phyloP scores from a whole-genome alignment of 1,140 invertebrate species.

The Eupeodes corollae region DNA sequence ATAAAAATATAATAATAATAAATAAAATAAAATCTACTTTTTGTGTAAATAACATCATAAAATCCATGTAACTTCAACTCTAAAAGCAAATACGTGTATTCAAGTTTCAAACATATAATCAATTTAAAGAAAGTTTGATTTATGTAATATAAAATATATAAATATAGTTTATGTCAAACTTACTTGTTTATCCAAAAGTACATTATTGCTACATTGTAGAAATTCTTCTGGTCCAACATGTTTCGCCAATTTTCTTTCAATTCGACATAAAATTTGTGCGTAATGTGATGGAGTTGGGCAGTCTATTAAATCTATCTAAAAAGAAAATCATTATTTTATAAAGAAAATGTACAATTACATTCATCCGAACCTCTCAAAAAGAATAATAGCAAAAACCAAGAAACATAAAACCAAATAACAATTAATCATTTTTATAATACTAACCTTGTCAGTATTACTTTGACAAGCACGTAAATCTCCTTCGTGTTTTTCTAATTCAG shows the following conservation, averaged over 20 bases:
- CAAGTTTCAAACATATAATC: no score
- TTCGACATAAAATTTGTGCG: constrained; percentile 32
- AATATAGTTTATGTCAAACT: no score
- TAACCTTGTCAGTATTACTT: constrained; percentile 24
- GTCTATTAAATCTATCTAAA: constrained; percentile 11
- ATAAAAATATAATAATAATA: no score
- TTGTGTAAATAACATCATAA: no score
- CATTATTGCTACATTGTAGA: constrained; percentile 31
- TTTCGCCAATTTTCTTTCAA: constrained; percentile 34
- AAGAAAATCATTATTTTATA: background rate
- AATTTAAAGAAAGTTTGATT: no score
- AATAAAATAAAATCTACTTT: no score
- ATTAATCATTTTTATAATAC: background rate
- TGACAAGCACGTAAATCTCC: constrained; percentile 34
- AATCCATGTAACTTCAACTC: no score
- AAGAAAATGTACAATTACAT: no score
- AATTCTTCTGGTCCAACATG: constrained; percentile 35
- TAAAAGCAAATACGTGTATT: no score
- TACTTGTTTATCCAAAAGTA: constrained; percentile 32
- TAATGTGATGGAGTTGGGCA: constrained; percentile 32
- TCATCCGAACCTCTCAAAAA: no score
- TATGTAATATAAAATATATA: no score
- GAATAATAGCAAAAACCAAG: background rate
- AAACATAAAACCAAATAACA: background rate
- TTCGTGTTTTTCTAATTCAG: constrained; percentile 37